Conservation (phyloP, 2,888 invertebrate species). For the Sclerodermus sp. region DNA sequence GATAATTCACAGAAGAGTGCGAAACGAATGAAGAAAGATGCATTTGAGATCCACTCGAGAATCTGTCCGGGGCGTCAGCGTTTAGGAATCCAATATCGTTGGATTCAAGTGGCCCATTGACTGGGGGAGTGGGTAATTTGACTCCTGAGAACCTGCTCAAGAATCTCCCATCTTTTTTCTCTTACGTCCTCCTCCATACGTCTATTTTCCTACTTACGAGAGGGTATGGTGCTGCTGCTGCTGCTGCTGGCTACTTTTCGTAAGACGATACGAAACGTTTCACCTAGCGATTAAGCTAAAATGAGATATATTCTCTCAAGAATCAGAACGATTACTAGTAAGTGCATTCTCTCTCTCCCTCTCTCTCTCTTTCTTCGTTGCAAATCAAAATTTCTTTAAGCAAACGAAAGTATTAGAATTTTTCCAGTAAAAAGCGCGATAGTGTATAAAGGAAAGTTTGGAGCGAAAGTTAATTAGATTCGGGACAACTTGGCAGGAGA, state of each 20-base stretch:
- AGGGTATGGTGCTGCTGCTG: too few species aligned
- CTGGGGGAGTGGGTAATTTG: constrained; percentile 41
- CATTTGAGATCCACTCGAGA: background rate
- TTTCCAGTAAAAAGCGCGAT: too few species aligned
- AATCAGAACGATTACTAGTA: too few species aligned
- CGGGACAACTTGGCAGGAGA: background rate
- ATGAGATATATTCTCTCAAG: background rate
- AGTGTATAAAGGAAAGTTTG: too few species aligned
- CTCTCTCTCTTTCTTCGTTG: too few species aligned
- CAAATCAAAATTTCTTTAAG: too few species aligned
- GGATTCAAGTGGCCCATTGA: constrained; percentile 24
- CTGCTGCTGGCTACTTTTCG: background rate
- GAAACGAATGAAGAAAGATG: background rate
- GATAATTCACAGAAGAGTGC: constrained; percentile 17
- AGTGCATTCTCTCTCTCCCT: too few species aligned
- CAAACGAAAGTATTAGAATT: too few species aligned
- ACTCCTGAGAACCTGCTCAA: constrained; percentile 29
- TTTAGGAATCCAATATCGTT: constrained; percentile 49
- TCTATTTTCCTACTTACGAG: too few species aligned
- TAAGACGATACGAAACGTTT: constrained; percentile 21
- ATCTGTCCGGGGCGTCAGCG: constrained; percentile 32
- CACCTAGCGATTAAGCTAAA: constrained; percentile 18
- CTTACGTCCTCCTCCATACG: background rate
- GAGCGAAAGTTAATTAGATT: background rate
- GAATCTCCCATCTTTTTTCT: background rate